These are phyloP conservation scores for Pseudomyrmex gracilis DNA, from an alignment of 1,140 invertebrate genomes.

Conservation along the genomic window DNA sequence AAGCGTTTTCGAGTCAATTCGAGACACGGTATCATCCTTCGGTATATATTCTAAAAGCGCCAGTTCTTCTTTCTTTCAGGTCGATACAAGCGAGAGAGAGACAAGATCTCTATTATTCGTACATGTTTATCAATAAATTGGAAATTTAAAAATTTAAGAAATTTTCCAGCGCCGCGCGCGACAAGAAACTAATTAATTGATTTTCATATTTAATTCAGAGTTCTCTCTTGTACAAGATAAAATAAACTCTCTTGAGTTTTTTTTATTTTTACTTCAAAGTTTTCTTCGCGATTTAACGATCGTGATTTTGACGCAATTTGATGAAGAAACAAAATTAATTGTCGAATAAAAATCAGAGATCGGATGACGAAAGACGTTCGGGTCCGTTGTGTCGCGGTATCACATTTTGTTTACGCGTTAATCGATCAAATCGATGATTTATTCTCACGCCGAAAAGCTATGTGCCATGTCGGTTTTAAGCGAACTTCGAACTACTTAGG, in stretches of 20 bases:
- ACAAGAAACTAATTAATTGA: no score
- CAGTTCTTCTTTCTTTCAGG: neutral
- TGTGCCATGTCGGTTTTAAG: slow-evolving; percentile 67
- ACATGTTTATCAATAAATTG: no score
- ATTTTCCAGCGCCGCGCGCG: no score
- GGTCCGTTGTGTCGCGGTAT: neutral
- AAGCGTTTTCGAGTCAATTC: slow-evolving; percentile 65
- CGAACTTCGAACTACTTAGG: slow-evolving; percentile 76
- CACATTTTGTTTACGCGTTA: slow-evolving; percentile 66
- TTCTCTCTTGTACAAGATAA: no score
- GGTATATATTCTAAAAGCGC: neutral
- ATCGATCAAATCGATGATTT: slow-evolving; percentile 67
- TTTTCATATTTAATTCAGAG: no score
- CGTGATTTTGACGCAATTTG: neutral
- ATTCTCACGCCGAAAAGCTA: slow-evolving; percentile 61
- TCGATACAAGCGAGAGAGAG: neutral
- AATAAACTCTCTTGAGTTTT: no score
- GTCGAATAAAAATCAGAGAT: neutral
- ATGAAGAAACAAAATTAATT: neutral
- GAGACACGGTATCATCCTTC: neutral
- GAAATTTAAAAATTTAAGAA: no score
- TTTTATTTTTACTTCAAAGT: no score
- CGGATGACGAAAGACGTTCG: neutral
- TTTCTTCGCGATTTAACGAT: no score
- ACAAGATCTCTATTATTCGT: no score